A percentile compares a stretch with the other conserved stretches of the same genome.
Conservation (phyloP, 2,797 vertebrate species). For the Acanthopagrus latus region DNA sequence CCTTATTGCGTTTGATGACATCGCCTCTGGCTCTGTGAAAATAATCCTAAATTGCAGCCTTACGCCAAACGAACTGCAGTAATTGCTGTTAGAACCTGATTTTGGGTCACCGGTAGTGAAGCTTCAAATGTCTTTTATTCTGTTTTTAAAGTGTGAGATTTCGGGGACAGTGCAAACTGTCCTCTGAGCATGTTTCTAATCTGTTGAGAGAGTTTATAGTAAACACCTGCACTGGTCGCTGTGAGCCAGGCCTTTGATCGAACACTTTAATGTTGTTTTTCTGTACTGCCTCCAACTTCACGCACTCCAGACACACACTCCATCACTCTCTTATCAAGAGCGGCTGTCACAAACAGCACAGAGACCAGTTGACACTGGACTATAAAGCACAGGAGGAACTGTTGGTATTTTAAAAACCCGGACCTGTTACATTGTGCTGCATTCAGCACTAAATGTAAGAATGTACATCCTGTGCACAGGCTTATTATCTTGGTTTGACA, state of each 20-base stretch:
- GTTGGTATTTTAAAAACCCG: conserved; percentile 30
- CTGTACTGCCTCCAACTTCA: conserved; percentile 57
- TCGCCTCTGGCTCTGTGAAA: neutral
- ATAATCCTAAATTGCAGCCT: neutral
- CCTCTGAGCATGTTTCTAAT: conserved; percentile 24
- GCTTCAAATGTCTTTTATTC: neutral
- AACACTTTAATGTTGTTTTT: conserved; percentile 59
- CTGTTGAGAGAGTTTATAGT: conserved; percentile 5
- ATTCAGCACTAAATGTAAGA: conserved; percentile 53
- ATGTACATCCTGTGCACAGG: conserved; percentile 34
- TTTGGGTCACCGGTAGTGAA: neutral
- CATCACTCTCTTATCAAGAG: conserved; percentile 62
- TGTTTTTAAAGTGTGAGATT: conserved; percentile 2
- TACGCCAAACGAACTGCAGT: neutral
- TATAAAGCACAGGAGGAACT: conserved; percentile 32
- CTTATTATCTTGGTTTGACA: conserved; percentile 49
- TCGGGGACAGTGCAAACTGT: conserved; percentile 9
- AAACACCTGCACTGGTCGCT: conserved; percentile 41
- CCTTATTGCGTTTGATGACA: neutral
- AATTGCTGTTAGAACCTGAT: neutral
- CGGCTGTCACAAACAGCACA: conserved; percentile 30
- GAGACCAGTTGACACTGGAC: conserved; percentile 11
- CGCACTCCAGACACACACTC: conserved; percentile 50
- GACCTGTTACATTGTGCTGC: conserved; percentile 38
- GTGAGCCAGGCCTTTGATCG: conserved; percentile 49